phyloP scores from a whole-genome alignment of 2,113 vertebrate species.

The Brachypodius melanocephalos region DNA sequence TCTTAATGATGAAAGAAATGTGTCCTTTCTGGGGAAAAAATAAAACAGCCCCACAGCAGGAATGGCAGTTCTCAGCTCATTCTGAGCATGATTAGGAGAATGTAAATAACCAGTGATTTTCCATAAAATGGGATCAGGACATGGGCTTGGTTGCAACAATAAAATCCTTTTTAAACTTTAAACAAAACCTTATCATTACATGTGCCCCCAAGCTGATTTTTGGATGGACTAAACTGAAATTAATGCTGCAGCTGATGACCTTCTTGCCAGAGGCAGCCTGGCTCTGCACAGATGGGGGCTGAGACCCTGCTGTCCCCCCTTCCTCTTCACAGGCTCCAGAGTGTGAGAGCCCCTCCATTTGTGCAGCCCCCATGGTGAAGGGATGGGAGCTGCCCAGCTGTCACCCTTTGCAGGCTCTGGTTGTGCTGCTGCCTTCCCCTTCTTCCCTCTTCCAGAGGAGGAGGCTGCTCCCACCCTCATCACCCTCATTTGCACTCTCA shows the following conservation, averaged over 20 bases:
- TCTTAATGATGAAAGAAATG: neutral
- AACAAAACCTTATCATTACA: neutral
- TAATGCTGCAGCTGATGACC: neutral
- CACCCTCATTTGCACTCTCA: neutral
- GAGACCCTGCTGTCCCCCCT: rapidly evolving
- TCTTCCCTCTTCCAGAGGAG: neutral
- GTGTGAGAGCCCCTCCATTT: neutral
- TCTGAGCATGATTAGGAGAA: neutral
- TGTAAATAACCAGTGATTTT: neutral
- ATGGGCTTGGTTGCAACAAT: neutral
- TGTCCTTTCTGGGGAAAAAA: neutral
- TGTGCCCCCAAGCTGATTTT: neutral
- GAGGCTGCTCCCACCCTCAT: neutral
- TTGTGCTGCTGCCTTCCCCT: neutral
- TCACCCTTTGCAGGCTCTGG: neutral
- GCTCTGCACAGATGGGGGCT: neutral
- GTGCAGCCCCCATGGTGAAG: rapidly evolving
- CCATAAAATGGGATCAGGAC: neutral
- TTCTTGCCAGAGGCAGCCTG: neutral
- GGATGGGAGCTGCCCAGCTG: neutral
- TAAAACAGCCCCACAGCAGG: neutral
- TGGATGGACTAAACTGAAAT: neutral
- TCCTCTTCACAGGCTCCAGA: neutral
- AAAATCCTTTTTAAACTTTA: neutral
- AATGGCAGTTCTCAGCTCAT: neutral